A percentile compares a stretch with the other conserved stretches of the same genome.
Conservation (phyloP, 2,888 invertebrate species). For the Arctia plantaginis region DNA sequence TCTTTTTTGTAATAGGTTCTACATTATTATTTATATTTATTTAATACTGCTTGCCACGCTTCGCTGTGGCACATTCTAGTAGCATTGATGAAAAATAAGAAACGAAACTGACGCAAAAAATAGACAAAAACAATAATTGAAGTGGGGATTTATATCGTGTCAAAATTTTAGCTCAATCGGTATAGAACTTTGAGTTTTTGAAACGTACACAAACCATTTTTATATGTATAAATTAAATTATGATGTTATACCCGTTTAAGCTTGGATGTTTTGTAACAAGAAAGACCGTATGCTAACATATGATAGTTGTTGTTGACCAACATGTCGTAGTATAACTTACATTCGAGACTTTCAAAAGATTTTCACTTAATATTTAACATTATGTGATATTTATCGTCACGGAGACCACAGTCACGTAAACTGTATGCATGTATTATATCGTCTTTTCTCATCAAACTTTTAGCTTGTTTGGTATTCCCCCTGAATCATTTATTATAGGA, state of each 20-base stretch:
- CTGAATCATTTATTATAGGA: slow-evolving; percentile 63
- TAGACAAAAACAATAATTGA: too few species aligned
- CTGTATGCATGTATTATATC: slow-evolving; percentile 20
- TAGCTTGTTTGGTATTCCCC: slow-evolving; percentile 60
- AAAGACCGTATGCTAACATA: not conserved
- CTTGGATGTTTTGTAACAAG: not conserved
- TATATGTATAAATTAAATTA: too few species aligned
- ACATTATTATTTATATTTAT: too few species aligned
- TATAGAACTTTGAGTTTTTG: too few species aligned
- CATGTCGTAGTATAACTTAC: not conserved
- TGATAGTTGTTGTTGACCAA: not conserved
- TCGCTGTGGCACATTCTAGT: too few species aligned
- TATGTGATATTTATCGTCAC: not conserved
- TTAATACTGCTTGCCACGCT: too few species aligned
- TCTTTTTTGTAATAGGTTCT: too few species aligned
- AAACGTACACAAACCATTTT: too few species aligned
- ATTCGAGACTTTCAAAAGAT: not conserved
- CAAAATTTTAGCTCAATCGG: too few species aligned
- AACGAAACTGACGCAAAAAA: too few species aligned
- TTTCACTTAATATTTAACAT: not conserved
- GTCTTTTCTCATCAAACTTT: slow-evolving; percentile 50
- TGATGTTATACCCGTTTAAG: not conserved
- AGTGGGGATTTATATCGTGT: too few species aligned
- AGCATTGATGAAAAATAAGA: too few species aligned
- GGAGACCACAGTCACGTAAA: not conserved